phyloP scores from a whole-genome alignment of 2,113 vertebrate species.

The Prionailurus viverrinus region DNA sequence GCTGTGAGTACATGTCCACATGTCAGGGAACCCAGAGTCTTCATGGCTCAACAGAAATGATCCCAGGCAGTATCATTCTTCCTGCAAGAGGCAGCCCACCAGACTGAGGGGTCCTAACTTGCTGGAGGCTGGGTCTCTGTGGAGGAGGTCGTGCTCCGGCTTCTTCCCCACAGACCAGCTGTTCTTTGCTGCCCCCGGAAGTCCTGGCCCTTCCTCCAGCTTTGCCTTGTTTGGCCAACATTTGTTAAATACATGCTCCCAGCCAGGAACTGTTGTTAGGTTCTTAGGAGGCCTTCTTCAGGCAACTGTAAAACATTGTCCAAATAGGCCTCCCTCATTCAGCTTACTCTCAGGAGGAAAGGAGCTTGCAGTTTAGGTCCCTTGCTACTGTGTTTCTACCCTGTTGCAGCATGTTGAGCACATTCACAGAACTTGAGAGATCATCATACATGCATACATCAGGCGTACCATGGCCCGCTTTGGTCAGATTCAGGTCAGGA shows the following conservation, averaged over 20 bases:
- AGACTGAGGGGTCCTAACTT: not conserved
- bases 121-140: not conserved
- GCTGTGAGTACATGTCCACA: not conserved
- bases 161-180: not conserved
- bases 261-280: not conserved
- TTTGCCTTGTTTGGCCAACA: not conserved
- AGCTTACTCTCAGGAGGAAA: not conserved
- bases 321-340: fast-evolving
- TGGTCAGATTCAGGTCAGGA: not conserved
- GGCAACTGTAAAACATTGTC: not conserved
- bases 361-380: not conserved
- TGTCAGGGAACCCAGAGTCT: not conserved
- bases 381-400: not conserved
- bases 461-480: not conserved
- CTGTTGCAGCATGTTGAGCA: too few relatives aligned
- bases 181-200: not conserved
- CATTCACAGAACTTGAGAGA: not conserved
- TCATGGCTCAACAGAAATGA: not conserved
- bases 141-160: not conserved
- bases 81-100: not conserved
- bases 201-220: not conserved
- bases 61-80: not conserved
- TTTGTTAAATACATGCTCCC: not conserved
- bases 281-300: not conserved
- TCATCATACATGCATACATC: not conserved